Percentiles rank a stretch among this genome's conserved stretches.
These are phyloP conservation scores for Eupithecia subfuscata DNA, from an alignment of 2,888 invertebrate genomes.

Conservation along the genomic window DNA sequence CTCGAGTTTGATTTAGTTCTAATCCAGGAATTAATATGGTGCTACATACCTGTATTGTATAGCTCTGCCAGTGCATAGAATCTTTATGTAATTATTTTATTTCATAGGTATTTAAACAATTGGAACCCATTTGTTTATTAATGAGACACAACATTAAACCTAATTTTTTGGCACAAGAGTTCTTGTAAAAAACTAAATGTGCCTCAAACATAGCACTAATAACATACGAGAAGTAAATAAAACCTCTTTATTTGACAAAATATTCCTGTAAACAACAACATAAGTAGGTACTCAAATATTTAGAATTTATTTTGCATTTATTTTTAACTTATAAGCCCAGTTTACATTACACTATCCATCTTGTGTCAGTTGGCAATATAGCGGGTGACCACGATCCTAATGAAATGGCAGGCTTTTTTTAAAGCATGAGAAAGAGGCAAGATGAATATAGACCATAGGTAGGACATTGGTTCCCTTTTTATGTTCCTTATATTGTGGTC, in stretches of 20 bases:
- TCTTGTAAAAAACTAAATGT: neutral
- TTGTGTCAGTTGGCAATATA: constrained; percentile 16
- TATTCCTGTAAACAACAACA: constrained; percentile 1
- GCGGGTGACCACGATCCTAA: neutral
- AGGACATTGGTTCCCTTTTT: neutral
- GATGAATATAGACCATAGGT: neutral
- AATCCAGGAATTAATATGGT: constrained; percentile 26
- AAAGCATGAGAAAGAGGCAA: neutral
- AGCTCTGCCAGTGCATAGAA: constrained; percentile 9
- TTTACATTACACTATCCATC: constrained; percentile 20
- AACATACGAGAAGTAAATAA: neutral
- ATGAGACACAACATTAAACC: neutral
- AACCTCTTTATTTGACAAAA: constrained; percentile 1
- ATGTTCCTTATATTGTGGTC: neutral
- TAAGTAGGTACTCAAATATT: constrained; percentile 18
- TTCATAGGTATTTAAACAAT: neutral
- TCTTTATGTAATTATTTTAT: neutral
- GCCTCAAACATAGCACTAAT: neutral
- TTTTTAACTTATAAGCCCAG: constrained; percentile 38
- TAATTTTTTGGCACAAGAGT: neutral
- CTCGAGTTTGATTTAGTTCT: constrained; percentile 14
- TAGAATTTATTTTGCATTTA: constrained; percentile 43
- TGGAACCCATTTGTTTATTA: neutral
- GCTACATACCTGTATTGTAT: constrained; percentile 19
- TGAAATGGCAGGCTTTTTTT: neutral